Evolutionary conservation across 2,888 invertebrate species (phyloP).

Genomic region (Protophormia terraenovae): DNA sequence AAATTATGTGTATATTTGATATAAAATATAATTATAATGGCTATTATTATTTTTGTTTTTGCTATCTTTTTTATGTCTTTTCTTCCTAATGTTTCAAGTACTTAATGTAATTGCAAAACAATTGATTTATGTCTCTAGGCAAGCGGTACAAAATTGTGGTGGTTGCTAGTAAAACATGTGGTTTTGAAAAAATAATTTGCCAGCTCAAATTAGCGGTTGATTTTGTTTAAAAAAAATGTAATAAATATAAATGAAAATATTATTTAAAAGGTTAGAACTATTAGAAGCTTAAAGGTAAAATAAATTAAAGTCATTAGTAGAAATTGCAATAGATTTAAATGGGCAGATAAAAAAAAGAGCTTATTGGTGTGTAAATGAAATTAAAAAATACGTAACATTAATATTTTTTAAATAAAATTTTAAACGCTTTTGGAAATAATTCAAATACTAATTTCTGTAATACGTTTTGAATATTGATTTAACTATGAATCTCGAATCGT

Average conservation of each 20-base stretch:
- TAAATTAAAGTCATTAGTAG: too few species aligned
- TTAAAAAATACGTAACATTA: too few species aligned
- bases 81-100: slow-evolving; percentile 9
- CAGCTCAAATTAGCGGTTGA: not conserved
- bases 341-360: too few species aligned
- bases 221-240: not conserved
- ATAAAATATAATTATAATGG: not conserved
- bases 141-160: slow-evolving; percentile 20
- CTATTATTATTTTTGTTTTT: not conserved
- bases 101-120: slow-evolving; percentile 50
- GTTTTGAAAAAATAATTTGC: not conserved
- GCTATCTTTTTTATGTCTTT: not conserved
- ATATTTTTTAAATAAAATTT: too few species aligned
- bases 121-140: slow-evolving; percentile 38
- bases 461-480: too few species aligned
- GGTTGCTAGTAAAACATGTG: not conserved
- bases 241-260: not conserved
- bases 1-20: not conserved
- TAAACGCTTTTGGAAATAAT: too few species aligned
- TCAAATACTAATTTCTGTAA: too few species aligned
- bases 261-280: too few species aligned
- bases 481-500: too few species aligned
- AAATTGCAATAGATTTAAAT: too few species aligned
- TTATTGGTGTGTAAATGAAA: too few species aligned
- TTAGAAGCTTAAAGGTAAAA: too few species aligned